These are phyloP conservation scores for Lepidurus packardi DNA, from an alignment of 1,140 invertebrate genomes.

Conservation along the genomic window DNA sequence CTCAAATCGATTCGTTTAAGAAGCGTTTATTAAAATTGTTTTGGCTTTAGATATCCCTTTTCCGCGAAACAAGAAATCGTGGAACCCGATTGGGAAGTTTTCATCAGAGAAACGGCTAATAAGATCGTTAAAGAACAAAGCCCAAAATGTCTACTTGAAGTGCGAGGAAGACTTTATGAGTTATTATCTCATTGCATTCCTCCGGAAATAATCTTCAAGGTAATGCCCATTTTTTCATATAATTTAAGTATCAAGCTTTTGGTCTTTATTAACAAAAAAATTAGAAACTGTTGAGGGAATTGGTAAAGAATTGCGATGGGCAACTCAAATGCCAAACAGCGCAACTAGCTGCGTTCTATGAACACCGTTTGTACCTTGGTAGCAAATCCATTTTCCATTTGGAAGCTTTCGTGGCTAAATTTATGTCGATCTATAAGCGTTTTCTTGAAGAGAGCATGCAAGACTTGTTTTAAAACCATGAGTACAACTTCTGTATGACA, in stretches of 20 bases:
- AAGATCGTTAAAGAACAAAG: slow-evolving; percentile 84
- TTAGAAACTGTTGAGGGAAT: slow-evolving; percentile 69
- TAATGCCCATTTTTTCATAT: slow-evolving; percentile 39
- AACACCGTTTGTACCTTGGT: slow-evolving; percentile 81
- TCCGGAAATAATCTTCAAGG: slow-evolving; percentile 84
- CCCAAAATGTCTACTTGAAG: slow-evolving; percentile 73
- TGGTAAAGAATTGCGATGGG: slow-evolving; percentile 83
- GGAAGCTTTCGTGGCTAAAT: slow-evolving; percentile 92
- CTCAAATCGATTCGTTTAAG: slow-evolving; percentile 40
- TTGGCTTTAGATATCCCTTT: slow-evolving; percentile 64
- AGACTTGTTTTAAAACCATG: slow-evolving; percentile 37
- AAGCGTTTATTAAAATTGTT: slow-evolving; percentile 32
- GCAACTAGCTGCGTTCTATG: slow-evolving; percentile 76
- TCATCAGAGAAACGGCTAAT: slow-evolving; percentile 76
- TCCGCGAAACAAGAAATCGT: slow-evolving; percentile 71
- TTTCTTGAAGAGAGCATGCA: slow-evolving; percentile 65
- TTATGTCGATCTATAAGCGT: slow-evolving; percentile 89
- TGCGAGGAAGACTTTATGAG: slow-evolving; percentile 86
- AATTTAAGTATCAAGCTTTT: slow-evolving; percentile 26
- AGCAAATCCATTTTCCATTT: slow-evolving; percentile 95
- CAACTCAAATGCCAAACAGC: slow-evolving; percentile 79
- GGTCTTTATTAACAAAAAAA: slow-evolving; percentile 37
- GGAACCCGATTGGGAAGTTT: slow-evolving; percentile 90
- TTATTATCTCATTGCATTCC: slow-evolving; percentile 91
- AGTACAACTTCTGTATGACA: not conserved